phyloP scores from a whole-genome alignment of 2,113 vertebrate genomes.

The Hoplias malabaricus region DNA sequence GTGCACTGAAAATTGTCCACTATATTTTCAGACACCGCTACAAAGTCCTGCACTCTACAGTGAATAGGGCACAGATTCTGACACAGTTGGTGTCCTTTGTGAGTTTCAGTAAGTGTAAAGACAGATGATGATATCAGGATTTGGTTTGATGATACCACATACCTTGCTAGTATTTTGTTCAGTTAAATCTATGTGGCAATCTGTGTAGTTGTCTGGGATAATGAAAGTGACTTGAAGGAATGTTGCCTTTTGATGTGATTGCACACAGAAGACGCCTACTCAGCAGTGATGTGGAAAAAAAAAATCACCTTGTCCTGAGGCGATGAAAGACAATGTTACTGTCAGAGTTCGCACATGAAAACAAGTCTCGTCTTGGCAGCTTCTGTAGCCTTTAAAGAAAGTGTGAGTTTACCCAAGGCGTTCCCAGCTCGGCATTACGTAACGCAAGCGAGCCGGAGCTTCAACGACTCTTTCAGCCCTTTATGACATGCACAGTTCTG shows the following conservation, averaged over 20 bases:
- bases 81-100: too few relatives aligned
- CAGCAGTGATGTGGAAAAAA: too few relatives aligned
- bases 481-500: background rate
- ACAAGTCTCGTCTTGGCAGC: background rate
- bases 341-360: conserved; percentile 19
- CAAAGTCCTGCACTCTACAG: too few relatives aligned
- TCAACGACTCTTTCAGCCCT: conserved; percentile 27
- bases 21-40: too few relatives aligned
- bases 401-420: conserved; percentile 29
- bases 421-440: conserved; percentile 14
- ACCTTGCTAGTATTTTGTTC: too few relatives aligned
- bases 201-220: conserved; percentile 7
- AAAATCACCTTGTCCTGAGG: conserved; percentile 7
- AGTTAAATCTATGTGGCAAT: background rate
- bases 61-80: too few relatives aligned
- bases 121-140: too few relatives aligned
- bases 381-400: background rate
- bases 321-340: conserved; percentile 18
- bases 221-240: conserved; percentile 33
- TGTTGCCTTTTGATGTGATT: conserved; percentile 3
- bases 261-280: conserved; percentile 19
- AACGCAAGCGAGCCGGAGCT: conserved; percentile 11
- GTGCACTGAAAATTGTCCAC: too few relatives aligned
- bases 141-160: too few relatives aligned
- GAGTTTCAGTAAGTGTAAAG: too few relatives aligned